Conservation (phyloP, 2,113 vertebrate species). For the Xenopus borealis region DNA sequence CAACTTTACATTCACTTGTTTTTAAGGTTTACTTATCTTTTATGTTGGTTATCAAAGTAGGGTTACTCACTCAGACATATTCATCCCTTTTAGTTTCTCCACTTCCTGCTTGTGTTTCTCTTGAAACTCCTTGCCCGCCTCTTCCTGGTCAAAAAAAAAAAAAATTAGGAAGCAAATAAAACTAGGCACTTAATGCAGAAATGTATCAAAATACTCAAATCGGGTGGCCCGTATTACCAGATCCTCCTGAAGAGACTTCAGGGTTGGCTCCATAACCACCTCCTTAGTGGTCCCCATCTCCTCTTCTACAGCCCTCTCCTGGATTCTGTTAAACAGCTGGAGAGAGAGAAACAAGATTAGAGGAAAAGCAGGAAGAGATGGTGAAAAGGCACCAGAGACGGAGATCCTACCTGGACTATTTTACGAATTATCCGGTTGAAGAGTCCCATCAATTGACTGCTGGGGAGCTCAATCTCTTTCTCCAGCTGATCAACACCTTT, state of each 20-base stretch:
- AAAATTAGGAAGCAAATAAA: too few relatives aligned
- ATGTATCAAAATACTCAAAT: neutral
- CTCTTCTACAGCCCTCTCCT: slow-evolving; percentile 89
- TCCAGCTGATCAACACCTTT: slow-evolving; percentile 88
- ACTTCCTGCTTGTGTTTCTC: slow-evolving; percentile 85
- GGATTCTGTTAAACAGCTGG: slow-evolving; percentile 80
- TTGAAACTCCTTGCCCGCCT: slow-evolving; percentile 90
- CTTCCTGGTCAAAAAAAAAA: slow-evolving; percentile 70
- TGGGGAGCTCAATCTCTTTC: slow-evolving; percentile 87
- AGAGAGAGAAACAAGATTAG: slow-evolving; percentile 16
- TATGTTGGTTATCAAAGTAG: too few relatives aligned
- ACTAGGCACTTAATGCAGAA: neutral
- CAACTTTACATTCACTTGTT: too few relatives aligned
- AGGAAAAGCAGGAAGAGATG: too few relatives aligned
- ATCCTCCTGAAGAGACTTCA: slow-evolving; percentile 82
- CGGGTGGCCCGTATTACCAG: slow-evolving; percentile 65
- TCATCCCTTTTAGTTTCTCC: slow-evolving; percentile 83
- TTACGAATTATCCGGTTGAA: slow-evolving; percentile 94
- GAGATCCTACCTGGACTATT: slow-evolving; percentile 78
- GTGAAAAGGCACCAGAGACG: too few relatives aligned
- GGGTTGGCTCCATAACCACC: slow-evolving; percentile 85
- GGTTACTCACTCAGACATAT: slow-evolving; percentile 83
- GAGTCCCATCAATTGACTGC: slow-evolving; percentile 91
- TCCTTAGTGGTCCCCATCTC: slow-evolving; percentile 86
- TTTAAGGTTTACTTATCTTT: too few relatives aligned